Percentiles rank a stretch among this genome's conserved stretches.
These are phyloP conservation scores for Capra hircus DNA, from an alignment of 2,113 vertebrate species.

Conservation along the genomic window DNA sequence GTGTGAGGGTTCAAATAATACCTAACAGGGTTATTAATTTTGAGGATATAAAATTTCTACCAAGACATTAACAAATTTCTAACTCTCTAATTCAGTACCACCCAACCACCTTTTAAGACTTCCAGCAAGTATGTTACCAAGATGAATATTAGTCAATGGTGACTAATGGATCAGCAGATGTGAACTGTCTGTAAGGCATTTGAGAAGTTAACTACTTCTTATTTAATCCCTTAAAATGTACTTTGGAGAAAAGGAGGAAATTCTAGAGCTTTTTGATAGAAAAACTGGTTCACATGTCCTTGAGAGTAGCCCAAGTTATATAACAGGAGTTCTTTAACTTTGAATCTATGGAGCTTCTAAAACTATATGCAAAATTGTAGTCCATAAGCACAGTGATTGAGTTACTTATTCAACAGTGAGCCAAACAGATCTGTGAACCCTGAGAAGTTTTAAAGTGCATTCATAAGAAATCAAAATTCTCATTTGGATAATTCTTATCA, in stretches of 20 bases:
- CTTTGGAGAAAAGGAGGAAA: background rate
- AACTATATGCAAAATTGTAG: background rate
- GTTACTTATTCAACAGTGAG: background rate
- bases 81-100: background rate
- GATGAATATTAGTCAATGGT: background rate
- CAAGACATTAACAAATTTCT: background rate
- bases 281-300: slow-evolving; percentile 11
- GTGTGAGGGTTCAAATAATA: background rate
- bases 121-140: background rate
- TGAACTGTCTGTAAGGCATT: background rate
- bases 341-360: background rate
- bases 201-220: background rate
- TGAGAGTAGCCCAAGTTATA: background rate
- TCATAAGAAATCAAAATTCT: background rate
- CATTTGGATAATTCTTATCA: background rate
- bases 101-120: background rate
- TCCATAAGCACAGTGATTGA: background rate
- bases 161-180: slow-evolving; percentile 22
- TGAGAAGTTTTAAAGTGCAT: background rate
- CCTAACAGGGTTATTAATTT: background rate
- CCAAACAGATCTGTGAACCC: background rate
- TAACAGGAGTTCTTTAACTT: background rate
- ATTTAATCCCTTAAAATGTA: background rate
- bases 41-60: background rate
- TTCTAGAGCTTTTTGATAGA: slow-evolving; percentile 6